Percentiles rank a stretch among this genome's conserved stretches.
Conservation (phyloP, 2,113 vertebrate species). For the Amphiprion percula region DNA sequence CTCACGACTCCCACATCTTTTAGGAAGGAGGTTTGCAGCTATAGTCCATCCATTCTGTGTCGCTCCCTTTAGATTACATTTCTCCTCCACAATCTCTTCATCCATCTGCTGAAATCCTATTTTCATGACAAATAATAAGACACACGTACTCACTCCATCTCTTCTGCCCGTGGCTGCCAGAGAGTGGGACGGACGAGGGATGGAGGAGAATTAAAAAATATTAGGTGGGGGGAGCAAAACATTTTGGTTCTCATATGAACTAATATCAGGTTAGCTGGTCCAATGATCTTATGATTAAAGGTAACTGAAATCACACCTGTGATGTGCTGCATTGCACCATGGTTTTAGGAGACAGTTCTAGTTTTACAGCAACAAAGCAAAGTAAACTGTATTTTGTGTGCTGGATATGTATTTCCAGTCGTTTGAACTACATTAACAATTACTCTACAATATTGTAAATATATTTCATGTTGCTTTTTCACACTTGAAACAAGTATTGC, state of each 20-base stretch:
- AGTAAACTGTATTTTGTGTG: no score
- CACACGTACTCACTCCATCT: constrained; percentile 53
- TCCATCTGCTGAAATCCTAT: constrained; percentile 71
- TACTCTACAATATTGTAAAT: no score
- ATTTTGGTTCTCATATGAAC: neutral
- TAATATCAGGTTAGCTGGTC: neutral
- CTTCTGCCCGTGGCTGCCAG: constrained; percentile 44
- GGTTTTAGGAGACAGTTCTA: no score
- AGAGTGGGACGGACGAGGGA: constrained; percentile 12
- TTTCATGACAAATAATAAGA: constrained; percentile 68
- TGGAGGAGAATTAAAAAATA: constrained; percentile 29
- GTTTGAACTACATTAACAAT: no score
- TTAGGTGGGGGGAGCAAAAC: constrained; percentile 15
- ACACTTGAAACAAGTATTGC: no score
- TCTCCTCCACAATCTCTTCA: constrained; percentile 54
- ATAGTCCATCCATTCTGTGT: constrained; percentile 32
- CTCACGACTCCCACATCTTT: neutral
- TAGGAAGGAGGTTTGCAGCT: constrained; percentile 17
- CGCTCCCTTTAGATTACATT: constrained; percentile 58
- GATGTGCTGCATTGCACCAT: no score
- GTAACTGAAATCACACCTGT: no score
- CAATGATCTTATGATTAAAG: constrained; percentile 2
- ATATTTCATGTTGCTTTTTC: no score
- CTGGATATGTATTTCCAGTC: no score
- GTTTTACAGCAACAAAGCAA: no score